These are phyloP conservation scores for Synanthedon andrenaeformis DNA, from an alignment of 2,888 invertebrate species.

Conservation along the genomic window DNA sequence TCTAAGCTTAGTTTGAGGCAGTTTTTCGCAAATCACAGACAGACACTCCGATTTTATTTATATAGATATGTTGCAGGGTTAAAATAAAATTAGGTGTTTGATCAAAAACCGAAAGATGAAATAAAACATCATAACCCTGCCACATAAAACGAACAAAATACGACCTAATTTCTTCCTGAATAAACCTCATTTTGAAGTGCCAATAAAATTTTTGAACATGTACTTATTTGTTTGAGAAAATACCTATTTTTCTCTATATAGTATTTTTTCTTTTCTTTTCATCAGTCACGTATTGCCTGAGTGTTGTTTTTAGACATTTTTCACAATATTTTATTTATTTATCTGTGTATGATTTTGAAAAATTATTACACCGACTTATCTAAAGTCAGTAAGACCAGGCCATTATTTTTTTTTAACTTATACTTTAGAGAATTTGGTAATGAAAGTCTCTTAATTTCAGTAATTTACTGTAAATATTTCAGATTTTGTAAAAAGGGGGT, in stretches of 20 bases:
- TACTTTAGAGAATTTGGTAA: too few species aligned
- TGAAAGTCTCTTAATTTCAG: too few species aligned
- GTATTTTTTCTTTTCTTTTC: conserved; percentile 4
- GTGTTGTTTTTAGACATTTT: conserved; percentile 11
- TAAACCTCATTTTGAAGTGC: conserved; percentile 15
- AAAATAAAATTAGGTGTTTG: neutral
- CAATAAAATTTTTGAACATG: conserved; percentile 15
- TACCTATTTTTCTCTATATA: conserved; percentile 4
- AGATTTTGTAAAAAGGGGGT: too few species aligned
- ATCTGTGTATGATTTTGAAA: neutral
- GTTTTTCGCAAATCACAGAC: too few species aligned
- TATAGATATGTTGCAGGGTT: neutral
- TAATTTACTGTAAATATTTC: too few species aligned
- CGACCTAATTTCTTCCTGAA: neutral
- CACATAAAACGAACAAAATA: neutral
- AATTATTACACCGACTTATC: too few species aligned
- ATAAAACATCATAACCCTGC: neutral
- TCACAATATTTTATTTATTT: conserved; percentile 9
- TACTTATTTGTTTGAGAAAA: conserved; percentile 5
- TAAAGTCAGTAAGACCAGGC: too few species aligned
- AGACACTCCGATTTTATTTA: too few species aligned
- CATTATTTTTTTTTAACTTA: too few species aligned
- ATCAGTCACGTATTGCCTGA: conserved; percentile 13
- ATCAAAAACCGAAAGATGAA: neutral
- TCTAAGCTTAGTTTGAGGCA: too few species aligned